phyloP scores from a whole-genome alignment of 2,888 invertebrate genomes.

The Dolichomitus sp. region DNA sequence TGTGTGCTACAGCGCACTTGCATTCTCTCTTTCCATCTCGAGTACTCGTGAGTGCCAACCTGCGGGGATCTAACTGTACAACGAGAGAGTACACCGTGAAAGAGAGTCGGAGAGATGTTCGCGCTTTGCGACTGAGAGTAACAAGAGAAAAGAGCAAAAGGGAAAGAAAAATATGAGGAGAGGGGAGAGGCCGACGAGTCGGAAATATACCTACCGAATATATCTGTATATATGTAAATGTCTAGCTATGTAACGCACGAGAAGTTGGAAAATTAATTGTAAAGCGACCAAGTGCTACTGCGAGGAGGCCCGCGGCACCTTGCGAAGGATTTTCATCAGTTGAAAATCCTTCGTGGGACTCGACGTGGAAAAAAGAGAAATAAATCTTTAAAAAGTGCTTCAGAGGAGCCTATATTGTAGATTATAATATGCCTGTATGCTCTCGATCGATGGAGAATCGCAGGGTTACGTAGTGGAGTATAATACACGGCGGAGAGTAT shows the following conservation, averaged over 20 bases:
- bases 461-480: slow-evolving; percentile 5
- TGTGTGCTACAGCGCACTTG: slow-evolving; percentile 45
- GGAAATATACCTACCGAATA: slow-evolving; percentile 34
- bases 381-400: background rate
- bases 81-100: slow-evolving; percentile 51
- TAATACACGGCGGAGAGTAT: slow-evolving; percentile 15
- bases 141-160: slow-evolving; percentile 8
- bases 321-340: slow-evolving; percentile 9
- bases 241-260: slow-evolving; percentile 64
- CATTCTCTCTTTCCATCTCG: slow-evolving; percentile 54
- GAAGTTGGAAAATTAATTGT: slow-evolving; percentile 74
- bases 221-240: slow-evolving; percentile 54
- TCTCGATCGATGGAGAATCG: slow-evolving; percentile 53
- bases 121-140: background rate
- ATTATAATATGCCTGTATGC: background rate
- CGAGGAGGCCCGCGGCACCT: background rate
- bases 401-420: background rate
- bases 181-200: slow-evolving; percentile 41
- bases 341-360: background rate
- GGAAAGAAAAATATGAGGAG: background rate
- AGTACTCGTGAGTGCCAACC: slow-evolving; percentile 52
- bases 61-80: slow-evolving; percentile 74
- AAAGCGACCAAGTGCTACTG: slow-evolving; percentile 51
- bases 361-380: background rate
- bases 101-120: slow-evolving; percentile 27